Evolutionary conservation across 2,113 vertebrate species (phyloP).

Genomic region (Colius striatus): DNA sequence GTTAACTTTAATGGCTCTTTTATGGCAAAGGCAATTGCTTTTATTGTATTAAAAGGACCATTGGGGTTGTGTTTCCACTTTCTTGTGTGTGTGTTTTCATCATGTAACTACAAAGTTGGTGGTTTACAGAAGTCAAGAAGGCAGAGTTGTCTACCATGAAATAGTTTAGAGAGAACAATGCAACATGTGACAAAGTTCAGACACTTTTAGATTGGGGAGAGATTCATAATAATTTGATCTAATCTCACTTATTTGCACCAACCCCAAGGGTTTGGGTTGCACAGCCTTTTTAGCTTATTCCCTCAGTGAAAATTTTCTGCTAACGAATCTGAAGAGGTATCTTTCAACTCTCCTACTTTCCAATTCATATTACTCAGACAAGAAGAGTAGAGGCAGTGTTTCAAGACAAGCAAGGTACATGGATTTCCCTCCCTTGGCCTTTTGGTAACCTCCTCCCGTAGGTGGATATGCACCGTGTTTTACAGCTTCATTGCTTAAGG

Average conservation of each 20-base stretch:
- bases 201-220: background rate
- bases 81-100: background rate
- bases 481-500: background rate
- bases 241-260: background rate
- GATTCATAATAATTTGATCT: background rate
- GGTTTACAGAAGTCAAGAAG: background rate
- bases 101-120: background rate
- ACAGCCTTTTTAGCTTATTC: background rate
- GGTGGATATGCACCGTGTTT: fast-evolving
- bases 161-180: background rate
- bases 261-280: background rate
- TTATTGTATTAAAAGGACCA: background rate
- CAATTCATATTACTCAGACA: background rate
- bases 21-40: background rate
- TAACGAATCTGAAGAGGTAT: background rate
- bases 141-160: background rate
- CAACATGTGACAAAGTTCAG: background rate
- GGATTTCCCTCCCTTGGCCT: background rate
- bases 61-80: background rate
- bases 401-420: background rate
- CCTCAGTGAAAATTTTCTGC: background rate
- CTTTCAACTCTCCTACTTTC: background rate
- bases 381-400: background rate
- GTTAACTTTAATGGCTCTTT: background rate
- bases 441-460: background rate